Base-by-base conservation (phyloP, 1,140 invertebrate species). In the Tenebrio molitor region DNA sequence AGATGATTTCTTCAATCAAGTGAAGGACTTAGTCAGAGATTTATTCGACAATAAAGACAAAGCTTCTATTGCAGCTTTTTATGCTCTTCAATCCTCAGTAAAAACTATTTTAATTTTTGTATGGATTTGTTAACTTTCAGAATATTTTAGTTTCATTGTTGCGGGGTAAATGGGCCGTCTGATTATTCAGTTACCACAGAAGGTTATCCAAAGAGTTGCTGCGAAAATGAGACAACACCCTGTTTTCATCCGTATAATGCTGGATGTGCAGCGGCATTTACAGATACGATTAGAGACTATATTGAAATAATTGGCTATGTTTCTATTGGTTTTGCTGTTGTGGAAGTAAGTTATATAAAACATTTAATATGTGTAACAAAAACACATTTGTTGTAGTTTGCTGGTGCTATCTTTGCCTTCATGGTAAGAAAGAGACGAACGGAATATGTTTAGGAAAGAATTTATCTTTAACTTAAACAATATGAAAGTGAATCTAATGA, bases 101-200 rank as follows among this genome's bases (percentile, higher is more conserved):
- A 1, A 5, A n/a, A 0, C 29, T 29, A 8, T 58, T 29, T 1
- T 29, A 12, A 14, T 6, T 8, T 3, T 21, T n/a, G 3, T 23
- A 0, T 10, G 0, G 0, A 17, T 6, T 7, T 17, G 7, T 50
- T 17, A 10, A 50, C 17, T 33, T 33, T n/a, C n/a, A n/a, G n/a
- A n/a, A n/a, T n/a, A n/a, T 58, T 58, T 34, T 6, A 58, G 50
- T 58, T 58, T 14, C 12, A 58, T 5, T 58, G 50, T 58, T 58
- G 50, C 29, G 50, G 50, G 29, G 50, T 58, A 4, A 58, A 25
- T 7, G 29, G 16, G 12, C 29, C n/a, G n/a, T 29, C 12, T 33
- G 50, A 58, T 58, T 58, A 29, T 29, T 4, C 25, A n/a, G 25
- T 29, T 29, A 29, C 25, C 25, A 58, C 23, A 58, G 12, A 15